These are phyloP conservation scores for Cephalopterus ornatus DNA, from an alignment of 2,113 vertebrate genomes.

Conservation along the genomic window DNA sequence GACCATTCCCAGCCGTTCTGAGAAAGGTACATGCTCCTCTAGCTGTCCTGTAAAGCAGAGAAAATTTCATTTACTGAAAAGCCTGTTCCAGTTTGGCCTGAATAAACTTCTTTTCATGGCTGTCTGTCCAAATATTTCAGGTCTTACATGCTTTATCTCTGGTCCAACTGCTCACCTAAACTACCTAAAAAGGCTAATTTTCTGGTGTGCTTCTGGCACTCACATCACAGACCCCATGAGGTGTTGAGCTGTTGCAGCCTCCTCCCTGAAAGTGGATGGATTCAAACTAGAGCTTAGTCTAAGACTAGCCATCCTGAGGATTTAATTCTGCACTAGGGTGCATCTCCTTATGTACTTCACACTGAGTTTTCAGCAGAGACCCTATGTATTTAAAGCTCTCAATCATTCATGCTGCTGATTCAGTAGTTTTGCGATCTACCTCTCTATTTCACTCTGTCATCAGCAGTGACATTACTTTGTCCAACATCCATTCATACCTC, in stretches of 20 bases:
- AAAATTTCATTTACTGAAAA: not conserved
- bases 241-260: not conserved
- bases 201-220: not conserved
- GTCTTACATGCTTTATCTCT: not conserved
- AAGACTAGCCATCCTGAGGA: not conserved
- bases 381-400: not conserved
- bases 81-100: not conserved
- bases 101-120: not conserved
- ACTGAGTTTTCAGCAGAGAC: not conserved
- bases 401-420: not conserved
- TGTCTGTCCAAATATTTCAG: not conserved
- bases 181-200: not conserved
- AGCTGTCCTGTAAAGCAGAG: not conserved
- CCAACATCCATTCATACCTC: not conserved
- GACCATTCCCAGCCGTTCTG: not conserved
- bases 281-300: not conserved
- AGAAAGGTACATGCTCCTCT: not conserved
- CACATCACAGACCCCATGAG: not conserved
- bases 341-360: not conserved
- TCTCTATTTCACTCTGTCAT: not conserved
- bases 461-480: not conserved
- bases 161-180: not conserved
- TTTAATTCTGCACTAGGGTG: not conserved
- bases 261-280: rapidly evolving
- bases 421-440: not conserved